These are phyloP conservation scores for Microctonus brassicae DNA, from an alignment of 2,888 invertebrate species.

Conservation along the genomic window DNA sequence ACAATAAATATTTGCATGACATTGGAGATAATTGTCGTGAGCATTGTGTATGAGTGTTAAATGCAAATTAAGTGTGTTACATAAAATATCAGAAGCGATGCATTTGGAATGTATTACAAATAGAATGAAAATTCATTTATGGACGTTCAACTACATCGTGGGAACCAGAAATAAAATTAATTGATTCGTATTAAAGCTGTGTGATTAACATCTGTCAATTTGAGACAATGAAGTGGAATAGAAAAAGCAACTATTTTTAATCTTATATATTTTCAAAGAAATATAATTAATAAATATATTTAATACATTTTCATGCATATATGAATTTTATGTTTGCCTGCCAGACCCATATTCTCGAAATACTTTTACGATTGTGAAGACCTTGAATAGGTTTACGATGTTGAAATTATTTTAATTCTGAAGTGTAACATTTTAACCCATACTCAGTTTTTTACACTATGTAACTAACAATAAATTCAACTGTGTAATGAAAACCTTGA, in stretches of 20 bases:
- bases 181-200: background rate
- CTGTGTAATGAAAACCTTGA: background rate
- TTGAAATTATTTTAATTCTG: background rate
- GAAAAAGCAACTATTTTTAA: background rate
- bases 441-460: background rate
- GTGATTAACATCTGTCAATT: background rate
- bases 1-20: conserved; percentile 7
- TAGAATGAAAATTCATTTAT: conserved; percentile 6
- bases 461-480: background rate
- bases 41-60: conserved; percentile 6
- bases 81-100: background rate
- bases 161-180: conserved; percentile 7
- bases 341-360: too few relatives aligned
- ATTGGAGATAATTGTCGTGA: conserved; percentile 22
- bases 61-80: background rate
- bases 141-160: background rate
- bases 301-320: background rate
- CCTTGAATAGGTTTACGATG: too few relatives aligned
- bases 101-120: background rate
- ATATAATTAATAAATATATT: background rate
- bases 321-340: too few relatives aligned
- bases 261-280: background rate
- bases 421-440: background rate
- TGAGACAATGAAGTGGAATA: background rate
- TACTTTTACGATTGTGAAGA: too few relatives aligned